These are phyloP conservation scores for Alauda arvensis DNA, from an alignment of 2,797 vertebrate species.

Conservation along the genomic window DNA sequence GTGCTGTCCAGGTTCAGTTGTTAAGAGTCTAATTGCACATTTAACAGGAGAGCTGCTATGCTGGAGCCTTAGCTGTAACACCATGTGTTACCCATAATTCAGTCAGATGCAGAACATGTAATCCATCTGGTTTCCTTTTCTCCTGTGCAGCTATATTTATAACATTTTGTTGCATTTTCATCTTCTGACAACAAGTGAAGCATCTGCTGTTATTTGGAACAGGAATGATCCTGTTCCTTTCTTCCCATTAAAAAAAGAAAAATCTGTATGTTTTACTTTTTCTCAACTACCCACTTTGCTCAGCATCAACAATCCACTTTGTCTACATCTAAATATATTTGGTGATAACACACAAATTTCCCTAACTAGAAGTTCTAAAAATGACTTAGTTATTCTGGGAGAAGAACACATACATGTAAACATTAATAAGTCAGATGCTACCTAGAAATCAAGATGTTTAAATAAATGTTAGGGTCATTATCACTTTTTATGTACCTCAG, in stretches of 20 bases:
- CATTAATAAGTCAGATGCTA: neutral
- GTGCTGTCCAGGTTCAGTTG: neutral
- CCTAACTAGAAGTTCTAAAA: neutral
- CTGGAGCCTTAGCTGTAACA: neutral
- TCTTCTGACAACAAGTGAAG: neutral
- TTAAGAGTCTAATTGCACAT: neutral
- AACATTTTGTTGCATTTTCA: slow-evolving; percentile 12
- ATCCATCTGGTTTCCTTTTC: neutral
- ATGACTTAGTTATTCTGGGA: neutral
- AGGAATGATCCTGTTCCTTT: neutral
- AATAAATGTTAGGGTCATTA: neutral
- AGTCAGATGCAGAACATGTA: neutral
- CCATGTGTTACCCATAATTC: neutral
- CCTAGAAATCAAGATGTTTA: neutral
- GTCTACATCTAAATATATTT: neutral
- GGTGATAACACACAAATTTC: neutral
- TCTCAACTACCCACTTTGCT: neutral
- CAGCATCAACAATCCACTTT: neutral
- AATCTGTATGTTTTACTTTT: neutral
- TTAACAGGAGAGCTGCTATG: slow-evolving; percentile 1
- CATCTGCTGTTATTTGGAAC: neutral
- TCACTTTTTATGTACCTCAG: neutral
- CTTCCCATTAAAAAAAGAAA: neutral
- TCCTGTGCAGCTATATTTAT: slow-evolving; percentile 3
- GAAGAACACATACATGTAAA: neutral